phyloP scores from a whole-genome alignment of 2,113 vertebrate species.

The Oryzias woworae region DNA sequence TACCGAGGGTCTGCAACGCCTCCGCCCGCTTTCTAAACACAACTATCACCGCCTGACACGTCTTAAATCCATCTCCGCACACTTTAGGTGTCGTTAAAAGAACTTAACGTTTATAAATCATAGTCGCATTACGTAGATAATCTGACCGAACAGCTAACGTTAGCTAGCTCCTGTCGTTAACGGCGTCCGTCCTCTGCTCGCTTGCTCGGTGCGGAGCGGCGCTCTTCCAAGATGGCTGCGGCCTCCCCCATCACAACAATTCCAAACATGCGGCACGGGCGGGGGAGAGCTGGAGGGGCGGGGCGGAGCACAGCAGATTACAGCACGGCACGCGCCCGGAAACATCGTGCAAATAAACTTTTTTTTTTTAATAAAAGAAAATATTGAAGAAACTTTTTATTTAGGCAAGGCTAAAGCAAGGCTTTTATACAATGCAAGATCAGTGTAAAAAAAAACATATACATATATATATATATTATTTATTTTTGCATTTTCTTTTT shows the following conservation, averaged over 20 bases:
- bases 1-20: constrained; percentile 49
- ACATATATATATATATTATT: no score
- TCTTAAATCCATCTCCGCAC: constrained; percentile 15
- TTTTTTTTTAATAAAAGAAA: not conserved
- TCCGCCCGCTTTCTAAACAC: constrained; percentile 36
- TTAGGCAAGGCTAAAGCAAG: no score
- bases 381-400: not conserved
- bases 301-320: constrained; percentile 42
- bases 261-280: constrained; percentile 59
- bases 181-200: constrained; percentile 21
- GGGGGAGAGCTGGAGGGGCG: constrained; percentile 49
- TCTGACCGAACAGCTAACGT: constrained; percentile 30
- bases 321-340: no score
- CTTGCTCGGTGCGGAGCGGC: constrained; percentile 36
- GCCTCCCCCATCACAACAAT: constrained; percentile 79
- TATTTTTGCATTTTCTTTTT: no score
- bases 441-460: no score
- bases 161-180: constrained; percentile 15
- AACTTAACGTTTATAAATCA: constrained; percentile 2
- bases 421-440: no score
- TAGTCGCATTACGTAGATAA: constrained; percentile 12
- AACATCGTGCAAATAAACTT: no score
- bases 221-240: constrained; percentile 79
- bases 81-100: not conserved
- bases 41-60: constrained; percentile 2